Conservation (phyloP, 2,797 vertebrate species). For the Coregonus sp. region DNA sequence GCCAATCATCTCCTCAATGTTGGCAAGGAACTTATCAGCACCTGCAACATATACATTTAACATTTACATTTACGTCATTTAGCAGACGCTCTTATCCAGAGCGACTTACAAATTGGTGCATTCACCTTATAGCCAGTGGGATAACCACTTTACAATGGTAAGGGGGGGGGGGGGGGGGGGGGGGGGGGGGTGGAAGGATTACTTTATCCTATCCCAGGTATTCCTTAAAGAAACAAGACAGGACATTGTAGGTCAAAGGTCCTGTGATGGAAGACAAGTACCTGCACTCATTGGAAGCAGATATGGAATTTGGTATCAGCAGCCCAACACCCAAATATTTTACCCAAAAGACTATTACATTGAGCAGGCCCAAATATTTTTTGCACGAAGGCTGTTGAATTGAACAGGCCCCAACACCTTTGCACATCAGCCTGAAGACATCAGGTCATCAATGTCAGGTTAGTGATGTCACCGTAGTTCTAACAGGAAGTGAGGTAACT, state of each 20-base stretch:
- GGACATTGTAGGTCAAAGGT: neutral
- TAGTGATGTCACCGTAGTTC: constrained; percentile 42
- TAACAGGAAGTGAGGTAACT: neutral
- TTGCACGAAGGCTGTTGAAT: too few relatives aligned
- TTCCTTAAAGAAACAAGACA: neutral
- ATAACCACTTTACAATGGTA: too few relatives aligned
- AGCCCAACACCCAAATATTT: too few relatives aligned
- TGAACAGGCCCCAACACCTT: neutral
- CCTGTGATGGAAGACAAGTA: neutral
- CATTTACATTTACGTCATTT: too few relatives aligned
- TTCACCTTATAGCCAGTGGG: too few relatives aligned
- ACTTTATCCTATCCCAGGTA: too few relatives aligned
- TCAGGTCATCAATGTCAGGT: neutral
- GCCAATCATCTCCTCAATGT: constrained; percentile 98
- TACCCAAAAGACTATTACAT: neutral
- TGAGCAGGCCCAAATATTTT: neutral
- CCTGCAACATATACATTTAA: constrained; percentile 68
- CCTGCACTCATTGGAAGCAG: neutral
- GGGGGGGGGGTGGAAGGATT: too few relatives aligned
- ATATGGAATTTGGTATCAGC: too few relatives aligned
- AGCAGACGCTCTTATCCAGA: too few relatives aligned
- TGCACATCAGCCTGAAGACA: neutral
- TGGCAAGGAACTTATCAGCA: constrained; percentile 95
- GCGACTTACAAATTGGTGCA: too few relatives aligned
- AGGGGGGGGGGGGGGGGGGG: too few relatives aligned